Evolutionary conservation across 1,140 invertebrate species (phyloP).

Genomic region (Zaprionus africanus): DNA sequence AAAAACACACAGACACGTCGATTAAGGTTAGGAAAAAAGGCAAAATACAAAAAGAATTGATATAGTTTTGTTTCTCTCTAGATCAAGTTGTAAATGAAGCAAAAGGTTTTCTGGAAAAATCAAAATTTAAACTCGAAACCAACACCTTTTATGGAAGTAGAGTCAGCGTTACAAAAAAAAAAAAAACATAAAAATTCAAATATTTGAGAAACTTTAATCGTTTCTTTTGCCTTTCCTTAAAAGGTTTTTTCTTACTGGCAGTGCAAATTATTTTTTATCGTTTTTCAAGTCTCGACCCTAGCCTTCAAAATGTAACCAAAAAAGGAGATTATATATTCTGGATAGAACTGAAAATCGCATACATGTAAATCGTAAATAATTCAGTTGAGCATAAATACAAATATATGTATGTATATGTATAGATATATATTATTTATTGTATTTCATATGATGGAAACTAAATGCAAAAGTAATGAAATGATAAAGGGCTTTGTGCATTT

Average conservation of each 20-base stretch:
- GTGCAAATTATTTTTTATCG: slow-evolving; percentile 78
- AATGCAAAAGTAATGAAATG: slow-evolving; percentile 57
- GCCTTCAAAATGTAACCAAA: slow-evolving; percentile 58
- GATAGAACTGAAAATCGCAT: slow-evolving; percentile 23
- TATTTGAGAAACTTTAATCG: slow-evolving; percentile 22
- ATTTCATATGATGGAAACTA: slow-evolving; percentile 52
- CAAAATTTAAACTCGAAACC: slow-evolving; percentile 56
- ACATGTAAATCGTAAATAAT: slow-evolving; percentile 33
- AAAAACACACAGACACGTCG: slow-evolving; percentile 65
- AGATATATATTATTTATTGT: slow-evolving; percentile 30
- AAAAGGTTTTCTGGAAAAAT: slow-evolving; percentile 38
- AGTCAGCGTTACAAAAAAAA: slow-evolving; percentile 20
- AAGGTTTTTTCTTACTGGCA: slow-evolving; percentile 53
- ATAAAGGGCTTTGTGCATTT: slow-evolving; percentile 75
- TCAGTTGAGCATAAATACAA: slow-evolving; percentile 37
- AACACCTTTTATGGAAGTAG: slow-evolving; percentile 56
- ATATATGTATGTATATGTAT: slow-evolving; percentile 31
- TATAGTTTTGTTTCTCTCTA: slow-evolving; percentile 43
- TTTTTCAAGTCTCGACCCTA: slow-evolving; percentile 72
- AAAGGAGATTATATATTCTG: slow-evolving; percentile 1
- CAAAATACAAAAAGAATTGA: slow-evolving; percentile 70
- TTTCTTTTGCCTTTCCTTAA: slow-evolving; percentile 23
- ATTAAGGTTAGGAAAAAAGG: slow-evolving; percentile 62
- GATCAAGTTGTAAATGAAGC: slow-evolving; percentile 42
- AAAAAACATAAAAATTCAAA: slow-evolving; percentile 17